A percentile compares a stretch with the other conserved stretches of the same genome.
These are phyloP conservation scores for Pangasianodon gigas DNA, from an alignment of 2,113 vertebrate genomes.

Conservation along the genomic window DNA sequence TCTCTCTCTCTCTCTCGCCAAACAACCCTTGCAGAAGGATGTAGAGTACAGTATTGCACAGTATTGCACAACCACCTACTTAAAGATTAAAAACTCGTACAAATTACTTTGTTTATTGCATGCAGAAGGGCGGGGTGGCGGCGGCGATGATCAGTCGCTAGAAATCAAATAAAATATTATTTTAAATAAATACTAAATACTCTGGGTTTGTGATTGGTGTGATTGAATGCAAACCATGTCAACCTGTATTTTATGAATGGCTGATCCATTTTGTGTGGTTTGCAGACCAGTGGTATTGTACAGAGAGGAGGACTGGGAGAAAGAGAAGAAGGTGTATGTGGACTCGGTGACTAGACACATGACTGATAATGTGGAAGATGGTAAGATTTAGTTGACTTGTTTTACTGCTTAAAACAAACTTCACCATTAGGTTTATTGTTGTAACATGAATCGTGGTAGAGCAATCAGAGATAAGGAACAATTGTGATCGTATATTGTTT, in stretches of 20 bases:
- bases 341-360: constrained; percentile 59
- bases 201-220: not conserved
- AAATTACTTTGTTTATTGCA: not conserved
- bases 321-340: constrained; percentile 44
- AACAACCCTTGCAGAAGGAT: too few relatives aligned
- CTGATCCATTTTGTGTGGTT: not conserved
- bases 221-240: too few relatives aligned
- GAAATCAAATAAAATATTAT: not conserved
- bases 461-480: not conserved
- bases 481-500: not conserved
- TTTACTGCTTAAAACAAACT: not conserved
- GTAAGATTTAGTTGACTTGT: constrained; percentile 25
- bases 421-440: not conserved
- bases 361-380: constrained; percentile 40
- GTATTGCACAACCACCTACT: not conserved
- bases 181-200: not conserved
- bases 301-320: constrained; percentile 52
- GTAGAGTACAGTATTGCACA: not conserved
- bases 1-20: too few relatives aligned
- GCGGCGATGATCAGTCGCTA: not conserved
- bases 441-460: not conserved
- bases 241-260: not conserved
- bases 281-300: constrained; percentile 46
- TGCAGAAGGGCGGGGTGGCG: not conserved
- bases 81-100: not conserved